Evolutionary conservation across 2,888 invertebrate genomes (phyloP).

Genomic region (Pseudococcus longispinus): DNA sequence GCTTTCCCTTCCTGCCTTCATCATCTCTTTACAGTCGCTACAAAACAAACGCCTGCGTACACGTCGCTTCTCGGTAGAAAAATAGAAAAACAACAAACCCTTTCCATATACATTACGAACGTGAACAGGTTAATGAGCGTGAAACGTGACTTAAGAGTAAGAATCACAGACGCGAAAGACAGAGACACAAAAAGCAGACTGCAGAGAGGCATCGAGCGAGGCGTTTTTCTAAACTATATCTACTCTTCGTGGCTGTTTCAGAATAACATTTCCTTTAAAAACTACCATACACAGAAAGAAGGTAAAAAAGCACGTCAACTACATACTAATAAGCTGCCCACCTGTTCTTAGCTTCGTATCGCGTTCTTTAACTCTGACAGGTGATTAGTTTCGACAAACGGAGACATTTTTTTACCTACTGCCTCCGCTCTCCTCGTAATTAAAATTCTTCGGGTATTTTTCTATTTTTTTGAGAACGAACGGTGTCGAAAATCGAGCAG

Average conservation of each 20-base stretch:
- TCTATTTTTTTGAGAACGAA: too few relatives aligned
- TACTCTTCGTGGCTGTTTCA: background rate
- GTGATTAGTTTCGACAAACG: slow-evolving; percentile 23
- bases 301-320: slow-evolving; percentile 24
- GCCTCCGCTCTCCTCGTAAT: too few relatives aligned
- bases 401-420: background rate
- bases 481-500: background rate
- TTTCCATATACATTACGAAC: background rate
- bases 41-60: background rate
- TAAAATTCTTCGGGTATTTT: too few relatives aligned
- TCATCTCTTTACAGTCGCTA: too few relatives aligned
- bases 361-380: background rate
- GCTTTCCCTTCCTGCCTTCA: background rate
- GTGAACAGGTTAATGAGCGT: slow-evolving; percentile 28
- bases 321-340: slow-evolving; percentile 31
- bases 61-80: background rate
- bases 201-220: background rate
- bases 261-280: slow-evolving; percentile 29
- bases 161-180: background rate
- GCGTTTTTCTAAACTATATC: slow-evolving; percentile 19
- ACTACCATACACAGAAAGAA: slow-evolving; percentile 12
- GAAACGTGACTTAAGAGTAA: slow-evolving; percentile 7
- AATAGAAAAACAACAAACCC: background rate
- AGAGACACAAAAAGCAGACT: background rate
- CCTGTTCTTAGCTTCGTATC: background rate